Base-by-base conservation (phyloP, 92 coral and sea anemone genomes). In the Porites rus region DNA sequence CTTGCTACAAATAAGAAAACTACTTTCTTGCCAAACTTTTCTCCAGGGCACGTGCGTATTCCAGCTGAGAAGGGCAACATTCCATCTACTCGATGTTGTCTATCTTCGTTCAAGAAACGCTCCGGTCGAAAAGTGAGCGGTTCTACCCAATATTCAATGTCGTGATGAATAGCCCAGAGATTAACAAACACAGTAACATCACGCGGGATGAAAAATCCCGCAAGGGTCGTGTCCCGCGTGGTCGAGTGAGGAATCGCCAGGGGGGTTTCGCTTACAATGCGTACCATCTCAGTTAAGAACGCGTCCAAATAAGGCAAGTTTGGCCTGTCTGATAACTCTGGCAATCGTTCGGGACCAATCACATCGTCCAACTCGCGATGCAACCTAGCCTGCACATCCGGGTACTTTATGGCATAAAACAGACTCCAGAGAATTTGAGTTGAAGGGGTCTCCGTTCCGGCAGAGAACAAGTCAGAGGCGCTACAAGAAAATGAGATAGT, bases 141-240 rank as follows among this genome's bases (percentile, higher is more conserved):
- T 2, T 90, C 84, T 0, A 72, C 74, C 79, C 88, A 93, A 71
- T 68, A 65, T 69, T 84, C 94, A 18, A 87, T 73, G 81, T 90
- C 94, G 79, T 93, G 93, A 59, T 93, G 91, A 51, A 93, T 93
- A 22, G 90, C 96, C 94, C 96, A 93, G 68, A 93, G 94, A 71
- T 93, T 93, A 11, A 88, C n/a, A 65, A 91, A 85, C 38, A 93
- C 92, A 11, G 88, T 86, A 17, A 83, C 91, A 65, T 93, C 94
- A 78, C 86, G 86, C 8, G 96, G 96, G 76, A 93, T 85, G 61
- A 71, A 53, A 83, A 61, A 93, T 12, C 94, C 96, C 7, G 80
- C 86, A 51, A 93, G 86, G 18, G 82, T 82, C 38, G 91, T 89
- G 71, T 93, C 96, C 65, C 82, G 72, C 64, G 71, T 75, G 18